phyloP scores from a whole-genome alignment of 2,113 vertebrate genomes.

The Hydropotes inermis region DNA sequence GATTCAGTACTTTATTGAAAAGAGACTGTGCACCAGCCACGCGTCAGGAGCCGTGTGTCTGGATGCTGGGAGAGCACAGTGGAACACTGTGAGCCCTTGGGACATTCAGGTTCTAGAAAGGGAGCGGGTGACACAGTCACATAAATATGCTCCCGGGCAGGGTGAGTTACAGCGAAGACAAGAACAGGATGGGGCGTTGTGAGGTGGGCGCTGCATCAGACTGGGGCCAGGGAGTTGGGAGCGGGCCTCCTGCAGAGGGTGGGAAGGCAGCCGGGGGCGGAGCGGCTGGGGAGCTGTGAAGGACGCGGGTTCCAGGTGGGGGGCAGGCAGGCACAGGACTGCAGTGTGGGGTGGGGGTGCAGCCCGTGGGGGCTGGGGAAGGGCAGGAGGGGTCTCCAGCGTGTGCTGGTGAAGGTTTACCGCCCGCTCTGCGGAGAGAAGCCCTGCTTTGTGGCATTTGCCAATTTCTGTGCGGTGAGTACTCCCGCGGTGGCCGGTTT shows the following conservation, averaged over 20 bases:
- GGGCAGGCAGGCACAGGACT: fast-evolving
- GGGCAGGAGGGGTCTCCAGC: not conserved
- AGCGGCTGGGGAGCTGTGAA: fast-evolving
- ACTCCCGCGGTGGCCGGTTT: not conserved
- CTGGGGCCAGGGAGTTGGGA: not conserved
- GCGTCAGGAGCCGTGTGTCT: not conserved
- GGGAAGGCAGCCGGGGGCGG: not conserved
- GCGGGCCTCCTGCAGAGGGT: too few relatives aligned
- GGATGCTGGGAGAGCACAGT: fast-evolving
- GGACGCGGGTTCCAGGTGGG: fast-evolving
- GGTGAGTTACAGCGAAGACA: fast-evolving
- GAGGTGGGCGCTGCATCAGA: fast-evolving
- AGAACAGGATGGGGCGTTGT: fast-evolving
- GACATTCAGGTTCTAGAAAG: not conserved
- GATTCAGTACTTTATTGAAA: not conserved
- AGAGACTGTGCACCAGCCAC: not conserved
- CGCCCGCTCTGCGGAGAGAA: not conserved
- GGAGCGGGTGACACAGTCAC: not conserved
- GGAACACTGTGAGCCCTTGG: not conserved
- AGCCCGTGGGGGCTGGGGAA: not conserved
- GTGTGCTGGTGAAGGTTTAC: not conserved
- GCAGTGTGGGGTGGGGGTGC: not conserved
- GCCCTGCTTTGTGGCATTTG: not conserved
- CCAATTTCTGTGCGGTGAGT: not conserved
- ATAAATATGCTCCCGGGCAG: fast-evolving